Percentiles rank a stretch among this genome's conserved stretches.
These are phyloP conservation scores for Brassicogethes aeneus DNA, from an alignment of 2,888 invertebrate genomes.

Conservation along the genomic window DNA sequence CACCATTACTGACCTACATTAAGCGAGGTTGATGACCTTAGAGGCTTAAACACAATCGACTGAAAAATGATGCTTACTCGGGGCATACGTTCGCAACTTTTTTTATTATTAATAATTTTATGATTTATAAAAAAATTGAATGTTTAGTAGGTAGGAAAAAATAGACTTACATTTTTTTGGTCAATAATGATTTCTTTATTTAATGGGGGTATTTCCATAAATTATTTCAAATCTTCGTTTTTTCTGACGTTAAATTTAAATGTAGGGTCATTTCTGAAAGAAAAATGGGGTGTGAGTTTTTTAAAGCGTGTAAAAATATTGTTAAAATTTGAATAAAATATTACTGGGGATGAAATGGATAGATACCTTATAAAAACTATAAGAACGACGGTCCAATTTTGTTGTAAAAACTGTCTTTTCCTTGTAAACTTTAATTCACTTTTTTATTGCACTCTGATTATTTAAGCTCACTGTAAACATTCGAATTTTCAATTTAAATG, in stretches of 20 bases:
- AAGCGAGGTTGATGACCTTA: slow-evolving; percentile 34
- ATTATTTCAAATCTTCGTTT: neutral
- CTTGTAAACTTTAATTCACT: slow-evolving; percentile 6
- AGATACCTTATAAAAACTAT: too few relatives aligned
- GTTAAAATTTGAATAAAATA: too few relatives aligned
- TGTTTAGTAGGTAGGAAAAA: too few relatives aligned
- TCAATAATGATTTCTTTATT: slow-evolving; percentile 7
- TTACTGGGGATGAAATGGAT: too few relatives aligned
- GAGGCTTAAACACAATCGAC: slow-evolving; percentile 30
- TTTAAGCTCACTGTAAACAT: slow-evolving; percentile 7
- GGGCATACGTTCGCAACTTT: slow-evolving; percentile 11
- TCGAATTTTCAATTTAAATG: neutral
- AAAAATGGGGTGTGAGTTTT: too few relatives aligned
- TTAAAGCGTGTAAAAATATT: too few relatives aligned
- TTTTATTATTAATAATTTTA: slow-evolving; percentile 8
- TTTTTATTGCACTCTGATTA: slow-evolving; percentile 6
- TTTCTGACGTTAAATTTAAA: neutral
- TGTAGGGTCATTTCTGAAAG: neutral
- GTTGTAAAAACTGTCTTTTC: too few relatives aligned
- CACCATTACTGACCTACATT: slow-evolving; percentile 41
- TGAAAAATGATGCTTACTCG: slow-evolving; percentile 23
- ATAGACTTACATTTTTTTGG: slow-evolving; percentile 30
- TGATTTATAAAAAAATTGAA: neutral
- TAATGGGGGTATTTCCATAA: neutral
- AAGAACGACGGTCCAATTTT: too few relatives aligned